A percentile compares a stretch with the other conserved stretches of the same genome.
These are phyloP conservation scores for Agrotis ipsilon DNA, from an alignment of 2,888 invertebrate genomes.

Conservation along the genomic window DNA sequence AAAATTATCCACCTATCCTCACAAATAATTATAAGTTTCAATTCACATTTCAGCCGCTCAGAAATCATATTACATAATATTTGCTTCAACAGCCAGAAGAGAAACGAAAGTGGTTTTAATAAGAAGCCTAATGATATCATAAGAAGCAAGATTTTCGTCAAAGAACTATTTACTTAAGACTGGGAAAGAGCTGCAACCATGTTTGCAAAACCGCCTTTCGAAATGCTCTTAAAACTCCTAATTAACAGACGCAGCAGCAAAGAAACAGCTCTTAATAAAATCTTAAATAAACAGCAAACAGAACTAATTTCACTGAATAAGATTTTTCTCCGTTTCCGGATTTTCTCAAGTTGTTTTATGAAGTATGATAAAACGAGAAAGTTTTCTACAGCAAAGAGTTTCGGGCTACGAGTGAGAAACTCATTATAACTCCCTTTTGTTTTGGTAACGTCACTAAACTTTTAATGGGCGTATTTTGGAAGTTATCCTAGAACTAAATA, in stretches of 20 bases:
- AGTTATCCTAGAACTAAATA: conserved; percentile 57
- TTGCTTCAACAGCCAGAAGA: not conserved
- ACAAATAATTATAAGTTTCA: not conserved
- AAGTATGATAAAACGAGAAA: conserved; percentile 59
- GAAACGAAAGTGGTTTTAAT: conserved; percentile 20
- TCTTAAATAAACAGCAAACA: conserved; percentile 28
- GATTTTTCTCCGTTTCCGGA: conserved; percentile 22
- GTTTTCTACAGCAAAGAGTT: conserved; percentile 64
- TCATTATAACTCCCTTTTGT: conserved; percentile 71
- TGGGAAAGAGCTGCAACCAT: conserved; percentile 21
- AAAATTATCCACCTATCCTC: too few species aligned
- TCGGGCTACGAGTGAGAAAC: conserved; percentile 62
- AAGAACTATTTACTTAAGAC: conserved; percentile 29
- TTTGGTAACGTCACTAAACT: conserved; percentile 68
- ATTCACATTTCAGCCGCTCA: not conserved
- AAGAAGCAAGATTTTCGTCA: conserved; percentile 28
- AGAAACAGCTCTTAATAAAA: conserved; percentile 37
- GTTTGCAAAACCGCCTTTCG: conserved; percentile 12
- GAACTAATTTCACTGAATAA: conserved; percentile 38
- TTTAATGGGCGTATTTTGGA: conserved; percentile 68
- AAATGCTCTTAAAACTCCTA: conserved; percentile 34
- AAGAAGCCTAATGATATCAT: conserved; percentile 20
- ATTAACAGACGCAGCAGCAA: conserved; percentile 28
- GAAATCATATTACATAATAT: not conserved
- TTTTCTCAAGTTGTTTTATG: conserved; percentile 36